Conservation (phyloP, 2,797 vertebrate genomes). For the Knipowitschia caucasica region DNA sequence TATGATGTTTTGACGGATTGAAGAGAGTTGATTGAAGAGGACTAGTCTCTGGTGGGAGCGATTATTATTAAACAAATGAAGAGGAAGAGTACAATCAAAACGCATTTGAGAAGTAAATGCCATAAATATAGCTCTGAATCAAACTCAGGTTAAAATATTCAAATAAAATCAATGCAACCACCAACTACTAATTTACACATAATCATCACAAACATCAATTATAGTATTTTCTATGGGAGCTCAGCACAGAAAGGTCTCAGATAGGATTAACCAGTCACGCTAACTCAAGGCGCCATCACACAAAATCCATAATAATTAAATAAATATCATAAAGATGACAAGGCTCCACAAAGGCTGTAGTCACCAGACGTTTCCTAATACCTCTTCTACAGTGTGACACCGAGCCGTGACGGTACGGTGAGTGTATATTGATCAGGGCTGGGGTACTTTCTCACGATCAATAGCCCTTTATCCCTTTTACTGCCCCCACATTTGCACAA, state of each 20-base stretch:
- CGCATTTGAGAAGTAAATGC: not conserved
- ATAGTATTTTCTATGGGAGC: conserved; percentile 50
- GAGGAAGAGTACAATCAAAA: not conserved
- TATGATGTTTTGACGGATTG: too few relatives aligned
- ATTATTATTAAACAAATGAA: not conserved
- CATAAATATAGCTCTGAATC: not conserved
- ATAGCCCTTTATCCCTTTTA: conserved; percentile 43
- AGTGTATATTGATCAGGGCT: conserved; percentile 60
- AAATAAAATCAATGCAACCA: not conserved
- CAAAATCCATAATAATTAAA: conserved; percentile 59
- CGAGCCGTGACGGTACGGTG: conserved; percentile 14
- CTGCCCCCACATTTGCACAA: conserved; percentile 34
- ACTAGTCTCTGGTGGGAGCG: too few relatives aligned
- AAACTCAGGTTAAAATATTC: not conserved
- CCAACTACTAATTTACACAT: conserved; percentile 17
- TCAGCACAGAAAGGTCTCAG: conserved; percentile 35
- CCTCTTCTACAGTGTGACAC: conserved; percentile 32
- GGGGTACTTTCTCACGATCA: conserved; percentile 46
- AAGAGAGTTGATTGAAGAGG: too few relatives aligned
- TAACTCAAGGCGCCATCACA: conserved; percentile 52
- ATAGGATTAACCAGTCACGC: conserved; percentile 57
- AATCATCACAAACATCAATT: conserved; percentile 59
- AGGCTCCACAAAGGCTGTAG: conserved; percentile 40
- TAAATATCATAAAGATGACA: conserved; percentile 50
- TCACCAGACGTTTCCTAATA: conserved; percentile 9